A percentile compares a stretch with the other conserved stretches of the same genome.
Evolutionary conservation across 2,797 vertebrate genomes (phyloP).

Genomic region (Ptychobarbus kaznakovi): DNA sequence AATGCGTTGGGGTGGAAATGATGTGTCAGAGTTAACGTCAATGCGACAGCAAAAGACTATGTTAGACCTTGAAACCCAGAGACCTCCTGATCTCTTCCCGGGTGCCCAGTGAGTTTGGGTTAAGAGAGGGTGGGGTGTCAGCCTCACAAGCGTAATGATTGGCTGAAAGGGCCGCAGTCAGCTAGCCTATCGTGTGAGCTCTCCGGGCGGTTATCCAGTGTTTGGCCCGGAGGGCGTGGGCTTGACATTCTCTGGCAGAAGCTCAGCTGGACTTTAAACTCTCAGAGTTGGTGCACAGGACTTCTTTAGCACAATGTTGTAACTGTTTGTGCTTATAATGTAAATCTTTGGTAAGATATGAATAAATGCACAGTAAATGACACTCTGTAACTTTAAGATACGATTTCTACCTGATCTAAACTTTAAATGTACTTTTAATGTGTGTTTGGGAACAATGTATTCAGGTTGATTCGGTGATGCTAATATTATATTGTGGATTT

Average conservation of each 20-base stretch:
- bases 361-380: not conserved
- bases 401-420: not conserved
- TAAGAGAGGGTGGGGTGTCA: constrained; percentile 58
- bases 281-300: constrained; percentile 26
- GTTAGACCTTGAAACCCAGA: constrained; percentile 34
- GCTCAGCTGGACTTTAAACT: constrained; percentile 53
- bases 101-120: constrained; percentile 44
- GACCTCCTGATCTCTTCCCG: constrained; percentile 30
- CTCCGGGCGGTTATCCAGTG: constrained; percentile 51
- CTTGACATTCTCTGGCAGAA: constrained; percentile 56
- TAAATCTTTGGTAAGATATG: not conserved
- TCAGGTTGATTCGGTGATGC: not conserved
- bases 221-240: constrained; percentile 44
- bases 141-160: constrained; percentile 53
- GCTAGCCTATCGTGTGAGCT: constrained; percentile 57
- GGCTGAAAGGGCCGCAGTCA: constrained; percentile 44
- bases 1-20: not conserved
- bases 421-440: not conserved
- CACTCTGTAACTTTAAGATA: not conserved
- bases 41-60: constrained; percentile 41
- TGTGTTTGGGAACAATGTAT: not conserved
- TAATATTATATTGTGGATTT: constrained; percentile 2
- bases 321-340: not conserved
- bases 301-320: constrained; percentile 32
- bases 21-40: constrained; percentile 7